Percentiles rank a stretch among this genome's conserved stretches.
phyloP scores from a whole-genome alignment of 2,888 invertebrate species.

The Ferdinandea cuprea region DNA sequence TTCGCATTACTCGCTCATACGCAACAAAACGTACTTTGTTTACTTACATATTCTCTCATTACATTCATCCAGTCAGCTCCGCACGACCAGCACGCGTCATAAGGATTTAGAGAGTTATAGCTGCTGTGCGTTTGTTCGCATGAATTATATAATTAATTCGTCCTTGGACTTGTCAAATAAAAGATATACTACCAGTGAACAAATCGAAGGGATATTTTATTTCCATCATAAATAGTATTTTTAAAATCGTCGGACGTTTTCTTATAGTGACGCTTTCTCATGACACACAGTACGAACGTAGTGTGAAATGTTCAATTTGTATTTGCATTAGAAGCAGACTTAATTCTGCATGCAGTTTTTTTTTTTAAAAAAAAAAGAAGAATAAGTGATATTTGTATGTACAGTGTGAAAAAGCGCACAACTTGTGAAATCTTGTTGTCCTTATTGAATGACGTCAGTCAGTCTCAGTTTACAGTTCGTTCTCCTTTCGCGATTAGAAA shows the following conservation, averaged over 20 bases:
- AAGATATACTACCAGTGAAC: not conserved
- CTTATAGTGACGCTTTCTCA: slow-evolving; percentile 45
- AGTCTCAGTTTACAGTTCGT: slow-evolving; percentile 20
- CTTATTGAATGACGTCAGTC: slow-evolving; percentile 70
- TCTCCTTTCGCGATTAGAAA: slow-evolving; percentile 10
- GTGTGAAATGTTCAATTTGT: slow-evolving; percentile 32
- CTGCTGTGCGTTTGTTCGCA: slow-evolving; percentile 24
- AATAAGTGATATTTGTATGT: slow-evolving; percentile 5
- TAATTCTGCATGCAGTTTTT: slow-evolving; percentile 12
- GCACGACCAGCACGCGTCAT: slow-evolving; percentile 58
- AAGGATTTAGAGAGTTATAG: slow-evolving; percentile 33
- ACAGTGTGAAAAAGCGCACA: slow-evolving; percentile 15
- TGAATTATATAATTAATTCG: slow-evolving; percentile 69
- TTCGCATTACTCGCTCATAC: slow-evolving; percentile 52
- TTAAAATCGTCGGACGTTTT: slow-evolving; percentile 43
- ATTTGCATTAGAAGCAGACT: not conserved
- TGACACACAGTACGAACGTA: slow-evolving; percentile 33
- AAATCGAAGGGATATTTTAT: slow-evolving; percentile 34
- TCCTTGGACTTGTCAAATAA: slow-evolving; percentile 46
- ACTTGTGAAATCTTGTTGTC: slow-evolving; percentile 35
- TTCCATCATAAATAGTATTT: slow-evolving; percentile 42
- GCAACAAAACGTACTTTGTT: slow-evolving; percentile 67
- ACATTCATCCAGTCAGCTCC: too few relatives aligned
- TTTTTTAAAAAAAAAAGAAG: slow-evolving; percentile 4
- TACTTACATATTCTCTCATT: slow-evolving; percentile 42